Percentiles rank a stretch among this genome's conserved stretches.
Conservation (phyloP, 1,140 invertebrate species). For the Bombus polaris region DNA sequence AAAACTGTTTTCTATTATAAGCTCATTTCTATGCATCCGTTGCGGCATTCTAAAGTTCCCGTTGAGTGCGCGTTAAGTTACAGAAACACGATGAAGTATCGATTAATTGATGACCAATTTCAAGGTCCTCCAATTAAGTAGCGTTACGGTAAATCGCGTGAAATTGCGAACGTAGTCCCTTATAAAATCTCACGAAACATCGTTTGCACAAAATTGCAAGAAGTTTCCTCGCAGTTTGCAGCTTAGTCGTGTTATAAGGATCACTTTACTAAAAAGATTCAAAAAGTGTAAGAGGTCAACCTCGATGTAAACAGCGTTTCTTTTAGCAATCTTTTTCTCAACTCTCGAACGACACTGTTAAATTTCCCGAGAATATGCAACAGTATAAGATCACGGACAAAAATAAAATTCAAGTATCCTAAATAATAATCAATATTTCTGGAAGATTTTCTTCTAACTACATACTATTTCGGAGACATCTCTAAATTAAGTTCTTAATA, state of each 20-base stretch:
- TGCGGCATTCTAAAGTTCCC: not conserved
- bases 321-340: no score
- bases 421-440: no score
- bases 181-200: not conserved
- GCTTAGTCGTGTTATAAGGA: not conserved
- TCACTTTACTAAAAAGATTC: no score
- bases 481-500: no score
- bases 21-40: not conserved
- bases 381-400: no score
- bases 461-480: no score
- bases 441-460: no score
- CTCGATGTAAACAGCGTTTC: no score
- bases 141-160: not conserved
- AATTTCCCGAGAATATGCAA: no score
- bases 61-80: not conserved
- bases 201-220: not conserved
- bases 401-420: not conserved
- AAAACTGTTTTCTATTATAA: not conserved
- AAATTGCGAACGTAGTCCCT: not conserved
- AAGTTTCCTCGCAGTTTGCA: not conserved
- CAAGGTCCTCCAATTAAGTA: slow-evolving; percentile 1
- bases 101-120: not conserved
- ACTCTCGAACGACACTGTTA: no score
- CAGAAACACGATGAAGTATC: not conserved
- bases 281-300: no score